Evolutionary conservation across 2,113 vertebrate genomes (phyloP), one percentile per base, ranked within the genome.

Genomic region (Spea multiplicata): DNA sequence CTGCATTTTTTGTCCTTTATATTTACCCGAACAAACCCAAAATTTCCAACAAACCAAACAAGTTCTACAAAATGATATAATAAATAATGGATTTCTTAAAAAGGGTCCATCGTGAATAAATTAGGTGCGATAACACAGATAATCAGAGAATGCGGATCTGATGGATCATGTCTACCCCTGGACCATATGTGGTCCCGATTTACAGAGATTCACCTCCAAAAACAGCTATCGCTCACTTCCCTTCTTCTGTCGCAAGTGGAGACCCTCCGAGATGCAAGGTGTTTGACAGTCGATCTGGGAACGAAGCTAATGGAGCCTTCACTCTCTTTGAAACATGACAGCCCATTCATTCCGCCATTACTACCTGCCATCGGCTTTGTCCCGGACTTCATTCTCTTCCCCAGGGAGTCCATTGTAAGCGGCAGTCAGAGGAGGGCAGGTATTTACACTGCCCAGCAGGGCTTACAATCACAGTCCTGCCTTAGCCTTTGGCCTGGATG

Each of bases 401-500:
- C 49, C 69, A n/a, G 50, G 69, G 69, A 53, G 69, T 4, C 48
- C 49, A 71, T 71, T 71, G 49, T 71, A 44, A 5, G 12, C 45
- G 4, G 72, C 75, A 45, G 49, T 73, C 17, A 75, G 50, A 85
- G 84, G 83, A 59, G 80, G 71, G 12, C 81, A 74, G 67, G 81
- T 66, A 30, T 30, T 83, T 74, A 81, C 49, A 62, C 66, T 75
- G 72, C 84, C 67, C 86, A 85, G 83, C 84, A 83, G 78, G 86
- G 73, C 59, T 81, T 73, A 80, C 53, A 84, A 81, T 83, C 77
- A 74, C 76, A 85, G 79, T 53, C 84, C 82, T 76, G 73, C 82
- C 86, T 83, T 82, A 69, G 83, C 83, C 86, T 83, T 77, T 81
- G 82, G 83, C 71, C 85, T 80, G 78, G 82, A 74, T 73, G 61